Conservation (phyloP, 2,113 vertebrate genomes). For the Cephalopholis sonnerati region DNA sequence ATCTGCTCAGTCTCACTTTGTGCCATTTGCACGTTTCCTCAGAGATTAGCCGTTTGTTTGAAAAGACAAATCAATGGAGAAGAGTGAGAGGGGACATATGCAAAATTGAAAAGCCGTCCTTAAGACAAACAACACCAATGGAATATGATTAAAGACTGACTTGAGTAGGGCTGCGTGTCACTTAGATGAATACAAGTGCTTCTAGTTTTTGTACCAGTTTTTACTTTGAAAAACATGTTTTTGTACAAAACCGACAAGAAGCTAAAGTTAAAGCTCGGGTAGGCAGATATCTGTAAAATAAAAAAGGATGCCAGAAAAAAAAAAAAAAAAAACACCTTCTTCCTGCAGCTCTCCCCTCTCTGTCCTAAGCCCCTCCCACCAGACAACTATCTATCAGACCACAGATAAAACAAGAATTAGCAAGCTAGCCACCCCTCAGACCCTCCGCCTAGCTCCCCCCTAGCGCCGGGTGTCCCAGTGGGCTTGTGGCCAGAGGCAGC, state of each 20-base stretch:
- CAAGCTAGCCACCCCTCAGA: no score
- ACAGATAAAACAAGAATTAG: no score
- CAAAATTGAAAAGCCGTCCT: slow-evolving; percentile 25
- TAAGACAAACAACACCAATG: background rate
- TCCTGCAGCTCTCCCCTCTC: no score
- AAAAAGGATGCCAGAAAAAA: no score
- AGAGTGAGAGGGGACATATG: background rate
- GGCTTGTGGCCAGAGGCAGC: no score
- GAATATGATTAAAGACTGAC: background rate
- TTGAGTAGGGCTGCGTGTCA: background rate
- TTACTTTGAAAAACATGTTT: background rate
- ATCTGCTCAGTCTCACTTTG: slow-evolving; percentile 40
- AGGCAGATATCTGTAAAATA: no score
- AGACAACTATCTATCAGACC: no score
- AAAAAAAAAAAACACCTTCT: no score
- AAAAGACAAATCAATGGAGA: slow-evolving; percentile 31
- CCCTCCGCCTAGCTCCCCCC: no score
- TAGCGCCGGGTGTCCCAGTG: no score
- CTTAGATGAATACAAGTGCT: background rate
- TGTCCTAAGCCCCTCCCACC: no score
- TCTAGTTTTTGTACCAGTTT: background rate
- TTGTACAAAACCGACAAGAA: background rate
- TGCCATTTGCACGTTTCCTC: slow-evolving; percentile 53
- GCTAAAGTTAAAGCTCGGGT: no score
- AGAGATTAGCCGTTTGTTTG: slow-evolving; percentile 56